Evolutionary conservation across 2,797 vertebrate genomes (phyloP), one percentile per base, ranked within the genome.

Genomic region (Macroramphosus scolopax): DNA sequence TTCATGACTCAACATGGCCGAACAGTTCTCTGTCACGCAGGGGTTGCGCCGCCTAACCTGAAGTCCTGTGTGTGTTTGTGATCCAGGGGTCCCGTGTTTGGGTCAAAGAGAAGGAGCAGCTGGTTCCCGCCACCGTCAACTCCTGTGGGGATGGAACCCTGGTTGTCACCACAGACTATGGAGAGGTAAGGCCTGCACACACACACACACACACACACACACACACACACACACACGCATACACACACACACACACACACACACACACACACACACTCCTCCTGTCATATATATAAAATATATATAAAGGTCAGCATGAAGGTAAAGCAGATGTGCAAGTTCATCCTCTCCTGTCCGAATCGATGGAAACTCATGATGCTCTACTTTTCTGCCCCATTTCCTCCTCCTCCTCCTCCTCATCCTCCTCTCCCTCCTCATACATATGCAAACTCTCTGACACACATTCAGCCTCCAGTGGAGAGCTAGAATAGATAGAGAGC

Each of bases 81-180:
- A 73, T 85, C 18, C 85, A 96, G 94, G 93, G 93, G 75, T 83
- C 91, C 65, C 91, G 87, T 16, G 91, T 95, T 32, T 96, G 94
- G 94, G 91, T 94, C 67, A 77, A 53, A 56, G 91, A 93, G 79
- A 91, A 92, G 65, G 91, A 92, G 70, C 91, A 91, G 78, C 87
- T 94, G 79, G 77, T 92, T 70, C 93, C 94, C 4, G 92, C 91
- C 54, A 92, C 88, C 0, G 88, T 95, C 63, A 91, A 88, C 79
- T 89, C 85, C 13, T 91, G 89, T 48, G 82, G 72, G 33, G 87
- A 91, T 63, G 92, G 91, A 65, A 91, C 83, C 0, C 78, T 94
- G 7, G 78, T 91, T 16, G 75, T 95, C 78, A 91, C 90, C 17
- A 92, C 90, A 0, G 92, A 95, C 78, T 95, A 94, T 58, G 93